A percentile compares a stretch with the other conserved stretches of the same genome.
These are phyloP conservation scores for Limonius californicus DNA, from an alignment of 1,140 invertebrate species.

Conservation along the genomic window DNA sequence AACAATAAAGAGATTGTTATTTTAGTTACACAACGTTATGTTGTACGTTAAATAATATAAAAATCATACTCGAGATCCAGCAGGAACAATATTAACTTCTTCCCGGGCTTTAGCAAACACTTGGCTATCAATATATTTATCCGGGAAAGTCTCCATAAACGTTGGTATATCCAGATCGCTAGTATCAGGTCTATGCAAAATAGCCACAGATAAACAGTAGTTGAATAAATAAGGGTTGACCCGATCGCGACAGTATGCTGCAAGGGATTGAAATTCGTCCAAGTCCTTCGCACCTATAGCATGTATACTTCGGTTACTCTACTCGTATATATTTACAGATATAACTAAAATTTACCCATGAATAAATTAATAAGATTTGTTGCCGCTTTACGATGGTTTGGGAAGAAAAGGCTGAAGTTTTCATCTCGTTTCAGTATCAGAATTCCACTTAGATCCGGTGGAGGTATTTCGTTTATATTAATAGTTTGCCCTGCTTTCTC, in stretches of 20 bases:
- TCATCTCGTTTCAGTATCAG: slow-evolving; percentile 62
- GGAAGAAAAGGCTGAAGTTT: slow-evolving; percentile 73
- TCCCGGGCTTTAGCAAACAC: slow-evolving; percentile 66
- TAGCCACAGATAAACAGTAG: slow-evolving; percentile 70
- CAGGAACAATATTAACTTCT: slow-evolving; percentile 61
- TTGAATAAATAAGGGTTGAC: slow-evolving; percentile 75
- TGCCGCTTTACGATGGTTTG: slow-evolving; percentile 65
- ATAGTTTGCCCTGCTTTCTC: slow-evolving; percentile 53
- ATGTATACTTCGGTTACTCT: no score
- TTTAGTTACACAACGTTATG: no score
- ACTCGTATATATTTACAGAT: no score
- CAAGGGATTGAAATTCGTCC: slow-evolving; percentile 67
- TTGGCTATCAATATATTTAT: slow-evolving; percentile 71
- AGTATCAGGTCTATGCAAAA: slow-evolving; percentile 71
- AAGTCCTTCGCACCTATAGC: slow-evolving; percentile 31
- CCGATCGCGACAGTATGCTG: slow-evolving; percentile 67
- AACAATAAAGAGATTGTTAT: no score
- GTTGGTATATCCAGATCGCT: slow-evolving; percentile 66
- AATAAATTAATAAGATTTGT: slow-evolving; percentile 62
- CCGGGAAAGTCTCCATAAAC: slow-evolving; percentile 69
- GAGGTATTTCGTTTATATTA: slow-evolving; percentile 60
- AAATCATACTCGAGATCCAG: slow-evolving; percentile 62
- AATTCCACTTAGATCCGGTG: slow-evolving; percentile 65
- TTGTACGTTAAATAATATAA: no score
- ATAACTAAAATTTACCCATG: slow-evolving; percentile 47